phyloP scores from a whole-genome alignment of 1,140 invertebrate genomes.

The Stegodyphus mimosarum region DNA sequence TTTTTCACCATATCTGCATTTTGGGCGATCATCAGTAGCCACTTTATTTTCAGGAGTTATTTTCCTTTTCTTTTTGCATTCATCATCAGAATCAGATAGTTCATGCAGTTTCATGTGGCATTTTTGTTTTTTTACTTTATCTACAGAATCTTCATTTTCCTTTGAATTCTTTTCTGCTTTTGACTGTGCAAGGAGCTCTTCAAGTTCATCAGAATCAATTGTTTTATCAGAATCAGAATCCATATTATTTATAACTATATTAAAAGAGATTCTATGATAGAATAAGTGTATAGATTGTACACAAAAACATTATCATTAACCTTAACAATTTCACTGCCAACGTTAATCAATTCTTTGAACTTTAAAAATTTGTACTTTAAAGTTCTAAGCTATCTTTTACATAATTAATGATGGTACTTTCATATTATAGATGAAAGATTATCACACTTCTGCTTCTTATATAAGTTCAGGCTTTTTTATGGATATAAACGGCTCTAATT shows the following conservation, averaged over 20 bases:
- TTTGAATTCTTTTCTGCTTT: background rate
- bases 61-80: background rate
- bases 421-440: no score
- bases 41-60: conserved; percentile 60
- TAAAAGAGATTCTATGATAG: no score
- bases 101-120: background rate
- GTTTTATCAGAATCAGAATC: conserved; percentile 40
- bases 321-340: no score
- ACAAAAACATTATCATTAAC: no score
- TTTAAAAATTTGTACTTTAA: no score
- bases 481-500: no score
- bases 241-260: background rate
- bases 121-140: background rate
- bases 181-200: conserved; percentile 10
- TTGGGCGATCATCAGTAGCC: conserved; percentile 68
- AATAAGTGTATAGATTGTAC: no score
- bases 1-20: conserved; percentile 81
- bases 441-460: no score
- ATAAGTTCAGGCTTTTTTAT: no score
- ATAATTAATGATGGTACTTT: no score
- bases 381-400: no score
- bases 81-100: conserved; percentile 10
- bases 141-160: background rate
- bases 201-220: conserved; percentile 50
- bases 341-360: no score